Evolutionary conservation across 2,797 vertebrate genomes (phyloP), one percentile per base, ranked within the genome.

Genomic region (Falco naumanni): DNA sequence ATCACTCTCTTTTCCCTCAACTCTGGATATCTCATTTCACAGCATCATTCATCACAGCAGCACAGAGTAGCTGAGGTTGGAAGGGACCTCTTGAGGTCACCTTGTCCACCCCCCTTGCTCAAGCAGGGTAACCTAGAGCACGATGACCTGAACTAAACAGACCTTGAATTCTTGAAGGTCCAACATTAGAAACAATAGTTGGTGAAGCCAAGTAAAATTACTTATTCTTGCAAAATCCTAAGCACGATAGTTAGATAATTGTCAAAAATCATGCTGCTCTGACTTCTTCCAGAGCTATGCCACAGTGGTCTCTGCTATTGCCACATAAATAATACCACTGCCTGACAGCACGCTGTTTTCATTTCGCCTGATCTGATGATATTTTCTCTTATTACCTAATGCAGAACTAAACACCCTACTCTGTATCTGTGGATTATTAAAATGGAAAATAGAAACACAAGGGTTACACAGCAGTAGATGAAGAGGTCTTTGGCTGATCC

Each of bases 141-240:
- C 48, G 33, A 51, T 70, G 51, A 68, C 8, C 39, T 33, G 18
- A 82, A n/a, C 39, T 34, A 64, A 71, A 57, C 21, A 88, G 18
- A 34, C 39, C 31, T 28, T 33, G 4, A 70, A 71, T 61, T 76
- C 77, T 24, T 29, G 16, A 81, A 80, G 56, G 43, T 76, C 53
- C 77, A 74, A 64, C 86, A 96, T n/a, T 8, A 19, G 79, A 87
- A 63, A 65, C 60, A 84, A 51, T 13, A 25, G 34, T 53, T 72
- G 53, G 29, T 54, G 57, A 76, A 95, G 66, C 50, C 34, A 72
- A 71, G 17, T 37, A 64, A 78, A 87, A 89, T 54, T n/a, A 84
- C 45, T 92, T 57, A 28, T 68, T 92, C 81, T 86, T 92, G 63
- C 72, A 89, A 87, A 96, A 85, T 60, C 83, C 65, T 47, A 84